These are phyloP conservation scores for Chiridota heheva DNA, from an alignment of 35 echinoderm and acorn worm genomes.

Conservation along the genomic window DNA sequence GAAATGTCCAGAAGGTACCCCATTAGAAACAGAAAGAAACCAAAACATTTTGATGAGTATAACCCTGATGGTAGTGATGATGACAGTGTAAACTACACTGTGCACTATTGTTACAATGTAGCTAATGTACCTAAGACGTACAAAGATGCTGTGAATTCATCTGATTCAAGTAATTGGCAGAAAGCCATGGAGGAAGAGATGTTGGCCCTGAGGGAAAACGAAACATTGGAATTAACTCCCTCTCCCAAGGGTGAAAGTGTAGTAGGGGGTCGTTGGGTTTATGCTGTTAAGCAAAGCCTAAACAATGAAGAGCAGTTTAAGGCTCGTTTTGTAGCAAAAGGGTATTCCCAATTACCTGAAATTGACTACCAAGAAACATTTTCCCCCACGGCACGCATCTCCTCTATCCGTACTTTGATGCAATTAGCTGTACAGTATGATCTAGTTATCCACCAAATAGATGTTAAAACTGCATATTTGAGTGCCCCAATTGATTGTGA, in stretches of 20 bases:
- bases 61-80: constrained; percentile 18
- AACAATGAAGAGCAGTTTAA: constrained; percentile 8
- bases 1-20: constrained; percentile 23
- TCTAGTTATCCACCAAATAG: constrained; percentile 67
- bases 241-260: constrained; percentile 38
- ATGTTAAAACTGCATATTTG: constrained; percentile 53
- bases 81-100: constrained; percentile 14
- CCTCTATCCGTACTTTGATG: constrained; percentile 23
- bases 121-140: constrained; percentile 29
- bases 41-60: constrained; percentile 33
- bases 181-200: constrained; percentile 45
- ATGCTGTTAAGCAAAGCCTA: constrained; percentile 40
- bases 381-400: constrained; percentile 43
- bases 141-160: constrained; percentile 7
- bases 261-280: constrained; percentile 34
- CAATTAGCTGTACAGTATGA: constrained; percentile 18
- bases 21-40: neutral
- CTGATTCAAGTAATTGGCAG: constrained; percentile 23
- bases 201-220: constrained; percentile 45
- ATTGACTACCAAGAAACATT: constrained; percentile 64
- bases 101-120: constrained; percentile 49
- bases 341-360: constrained; percentile 12
- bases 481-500: constrained; percentile 48
- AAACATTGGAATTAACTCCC: constrained; percentile 13
- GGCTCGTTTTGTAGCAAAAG: constrained; percentile 48